These are phyloP conservation scores for Gordius sp. DNA, from an alignment of 2,888 invertebrate species.

Conservation along the genomic window DNA sequence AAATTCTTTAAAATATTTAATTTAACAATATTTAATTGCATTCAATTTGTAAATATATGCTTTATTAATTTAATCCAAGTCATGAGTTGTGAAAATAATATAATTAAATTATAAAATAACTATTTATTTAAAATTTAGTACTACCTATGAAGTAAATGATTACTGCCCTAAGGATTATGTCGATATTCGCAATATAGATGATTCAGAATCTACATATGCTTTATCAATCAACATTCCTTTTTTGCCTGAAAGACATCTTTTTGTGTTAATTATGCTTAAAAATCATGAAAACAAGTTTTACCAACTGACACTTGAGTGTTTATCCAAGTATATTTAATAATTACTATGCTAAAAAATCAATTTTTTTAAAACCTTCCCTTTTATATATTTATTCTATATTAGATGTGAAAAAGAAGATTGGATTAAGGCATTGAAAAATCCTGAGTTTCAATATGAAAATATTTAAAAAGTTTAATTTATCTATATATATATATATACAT, in stretches of 20 bases:
- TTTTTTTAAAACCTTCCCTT: too few species aligned
- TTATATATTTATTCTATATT: too few species aligned
- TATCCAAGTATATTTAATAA: neutral
- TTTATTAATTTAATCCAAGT: neutral
- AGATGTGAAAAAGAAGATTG: too few species aligned
- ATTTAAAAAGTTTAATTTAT: too few species aligned
- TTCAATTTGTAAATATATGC: neutral
- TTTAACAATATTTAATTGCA: neutral
- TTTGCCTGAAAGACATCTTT: too few species aligned
- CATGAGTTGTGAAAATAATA: neutral
- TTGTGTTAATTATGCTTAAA: neutral
- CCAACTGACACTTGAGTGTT: neutral
- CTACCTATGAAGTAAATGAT: neutral
- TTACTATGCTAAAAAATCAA: too few species aligned
- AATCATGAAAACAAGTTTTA: constrained; percentile 13
- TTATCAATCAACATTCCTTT: too few species aligned
- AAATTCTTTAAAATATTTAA: neutral
- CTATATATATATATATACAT: too few species aligned
- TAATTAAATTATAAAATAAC: neutral
- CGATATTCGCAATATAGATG: neutral
- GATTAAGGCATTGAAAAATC: too few species aligned
- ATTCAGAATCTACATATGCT: neutral
- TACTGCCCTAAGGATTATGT: neutral
- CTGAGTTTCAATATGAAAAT: too few species aligned
- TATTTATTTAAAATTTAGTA: neutral